Conservation (phyloP, 2,797 vertebrate genomes). For the Philypnodon macrostomus region DNA sequence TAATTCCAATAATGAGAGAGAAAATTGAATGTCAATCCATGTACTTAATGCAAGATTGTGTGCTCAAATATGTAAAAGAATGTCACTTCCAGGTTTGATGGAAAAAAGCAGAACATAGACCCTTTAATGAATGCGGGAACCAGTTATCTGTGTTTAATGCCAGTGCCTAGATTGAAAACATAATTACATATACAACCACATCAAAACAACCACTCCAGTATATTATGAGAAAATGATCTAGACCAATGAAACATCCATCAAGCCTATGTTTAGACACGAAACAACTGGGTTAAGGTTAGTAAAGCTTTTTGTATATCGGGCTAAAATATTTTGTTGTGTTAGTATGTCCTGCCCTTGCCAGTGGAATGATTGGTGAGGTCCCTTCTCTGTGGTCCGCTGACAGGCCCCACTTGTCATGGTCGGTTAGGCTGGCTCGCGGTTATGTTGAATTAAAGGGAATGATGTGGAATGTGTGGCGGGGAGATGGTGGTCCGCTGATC, state of each 20-base stretch:
- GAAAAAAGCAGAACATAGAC: too few species aligned
- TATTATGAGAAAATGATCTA: too few species aligned
- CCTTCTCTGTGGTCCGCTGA: conserved; percentile 29
- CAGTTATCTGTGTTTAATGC: too few species aligned
- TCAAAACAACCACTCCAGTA: too few species aligned
- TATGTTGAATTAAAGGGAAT: conserved; percentile 17
- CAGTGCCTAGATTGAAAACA: too few species aligned
- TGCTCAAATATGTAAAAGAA: too few species aligned
- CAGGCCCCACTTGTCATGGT: conserved; percentile 36
- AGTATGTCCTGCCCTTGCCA: conserved; percentile 8
- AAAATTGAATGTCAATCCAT: too few species aligned
- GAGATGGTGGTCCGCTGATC: conserved; percentile 16
- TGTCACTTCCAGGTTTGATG: too few species aligned
- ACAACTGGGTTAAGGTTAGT: conserved; percentile 8
- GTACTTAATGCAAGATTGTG: not conserved
- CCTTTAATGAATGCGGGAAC: too few species aligned
- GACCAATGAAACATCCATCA: too few species aligned
- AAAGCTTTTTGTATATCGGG: not conserved
- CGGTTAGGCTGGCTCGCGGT: conserved; percentile 30
- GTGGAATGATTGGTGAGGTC: conserved; percentile 35
- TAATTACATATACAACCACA: too few species aligned
- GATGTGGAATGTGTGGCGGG: conserved; percentile 5
- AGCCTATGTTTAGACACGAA: not conserved
- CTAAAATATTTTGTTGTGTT: not conserved
- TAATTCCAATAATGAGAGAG: too few species aligned